Percentiles rank a stretch among this genome's conserved stretches.
Conservation (phyloP, 1,140 invertebrate species). For the Hyposmocoma kahamanoa region DNA sequence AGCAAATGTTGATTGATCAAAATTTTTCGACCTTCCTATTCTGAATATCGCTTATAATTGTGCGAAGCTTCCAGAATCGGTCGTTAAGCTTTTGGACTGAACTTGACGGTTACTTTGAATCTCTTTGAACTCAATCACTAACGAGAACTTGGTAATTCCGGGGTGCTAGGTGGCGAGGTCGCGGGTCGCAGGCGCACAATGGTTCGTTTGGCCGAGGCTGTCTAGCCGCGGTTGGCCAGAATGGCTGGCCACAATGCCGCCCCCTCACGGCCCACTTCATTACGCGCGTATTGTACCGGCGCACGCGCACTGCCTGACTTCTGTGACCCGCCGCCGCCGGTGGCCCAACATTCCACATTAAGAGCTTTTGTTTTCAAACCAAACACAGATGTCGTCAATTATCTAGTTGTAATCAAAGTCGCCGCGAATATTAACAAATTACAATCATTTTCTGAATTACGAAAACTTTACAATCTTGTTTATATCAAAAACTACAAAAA, state of each 20-base stretch:
- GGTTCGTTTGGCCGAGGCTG: slow-evolving; percentile 41
- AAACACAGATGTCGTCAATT: too few relatives aligned
- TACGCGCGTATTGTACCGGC: slow-evolving; percentile 59
- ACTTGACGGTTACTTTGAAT: too few relatives aligned
- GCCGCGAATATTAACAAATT: too few relatives aligned
- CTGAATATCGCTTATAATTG: too few relatives aligned
- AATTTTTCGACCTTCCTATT: too few relatives aligned
- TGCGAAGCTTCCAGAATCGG: too few relatives aligned
- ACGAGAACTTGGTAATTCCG: slow-evolving; percentile 18
- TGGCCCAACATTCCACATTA: slow-evolving; percentile 33
- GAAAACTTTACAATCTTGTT: too few relatives aligned
- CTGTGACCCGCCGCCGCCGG: slow-evolving; percentile 38
- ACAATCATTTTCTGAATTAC: too few relatives aligned
- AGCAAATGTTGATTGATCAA: too few relatives aligned
- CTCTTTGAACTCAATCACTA: not conserved
- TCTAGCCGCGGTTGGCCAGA: not conserved
- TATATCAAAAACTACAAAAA: too few relatives aligned
- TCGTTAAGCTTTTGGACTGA: too few relatives aligned
- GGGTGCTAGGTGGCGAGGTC: slow-evolving; percentile 20
- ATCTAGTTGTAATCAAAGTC: too few relatives aligned
- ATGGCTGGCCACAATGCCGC: slow-evolving; percentile 47
- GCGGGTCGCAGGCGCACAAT: slow-evolving; percentile 50
- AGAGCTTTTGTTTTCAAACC: slow-evolving; percentile 22
- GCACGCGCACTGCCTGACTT: slow-evolving; percentile 31
- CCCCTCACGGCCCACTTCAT: slow-evolving; percentile 66